Base-by-base conservation (phyloP, 2,113 vertebrate species). In the Mesocricetus auratus region DNA sequence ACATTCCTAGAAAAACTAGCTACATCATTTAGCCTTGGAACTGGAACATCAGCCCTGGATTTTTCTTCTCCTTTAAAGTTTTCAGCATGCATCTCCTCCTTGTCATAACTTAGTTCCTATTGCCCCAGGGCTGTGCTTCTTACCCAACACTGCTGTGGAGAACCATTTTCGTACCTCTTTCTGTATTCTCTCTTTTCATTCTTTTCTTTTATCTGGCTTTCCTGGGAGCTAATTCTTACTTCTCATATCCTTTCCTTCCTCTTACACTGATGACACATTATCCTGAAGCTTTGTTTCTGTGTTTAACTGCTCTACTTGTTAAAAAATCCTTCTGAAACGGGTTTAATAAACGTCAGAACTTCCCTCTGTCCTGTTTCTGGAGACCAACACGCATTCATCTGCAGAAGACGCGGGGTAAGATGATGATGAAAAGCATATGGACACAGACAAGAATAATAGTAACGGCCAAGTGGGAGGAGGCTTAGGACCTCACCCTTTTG, bases 401-500 rank as follows among this genome's bases (percentile, higher is more conserved):
- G 12, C 0, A 50, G 39, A 19, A 47, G 22, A 71, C 19, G 29
- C 24, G 4, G 0, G 3, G 50, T 4, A 13, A 0, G 47, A 31
- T 1, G 16, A 4, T 0, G 53, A 33, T 4, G 11, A 19, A 3
- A 1, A 7, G 11, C 13, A 45, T 24, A 50, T 69, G 11, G 11
- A 45, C 2, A 15, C 69, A 24, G 11, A 24, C 3, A 4, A 15
- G 7, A n/a, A 10, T 0, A 66, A 9, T 0, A 7, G 3, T 0
- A n/a, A 19, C 1, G 13, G 3, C 5, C 29, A 4, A 1, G 7
- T 39, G 13, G 53, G 33, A 42, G 3, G 50, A 36, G 29, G n/a
- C 2, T 9, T 39, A 16, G 4, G 24, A 11, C 19, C 17, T 6
- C 33, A 56, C 50, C 62, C 56, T 15, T 62, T 36, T 9, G 5